Percentiles rank a stretch among this genome's conserved stretches.
Conservation (phyloP, 1,140 invertebrate species). For the Heliothis subflexa region DNA sequence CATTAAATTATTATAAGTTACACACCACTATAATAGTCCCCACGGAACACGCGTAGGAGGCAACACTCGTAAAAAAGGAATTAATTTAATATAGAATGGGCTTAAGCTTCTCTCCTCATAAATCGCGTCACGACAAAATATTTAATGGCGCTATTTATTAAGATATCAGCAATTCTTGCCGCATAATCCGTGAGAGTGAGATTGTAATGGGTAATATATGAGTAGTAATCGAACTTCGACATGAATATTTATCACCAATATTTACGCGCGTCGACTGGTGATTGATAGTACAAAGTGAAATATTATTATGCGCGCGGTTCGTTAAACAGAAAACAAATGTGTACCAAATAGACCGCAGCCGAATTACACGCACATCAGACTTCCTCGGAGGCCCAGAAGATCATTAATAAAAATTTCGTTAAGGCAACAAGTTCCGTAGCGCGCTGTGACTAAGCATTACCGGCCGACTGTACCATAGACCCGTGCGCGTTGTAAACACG, state of each 20-base stretch:
- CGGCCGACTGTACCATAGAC: constrained; percentile 47
- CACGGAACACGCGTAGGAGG: constrained; percentile 62
- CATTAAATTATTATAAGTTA: constrained; percentile 83
- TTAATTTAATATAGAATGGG: constrained; percentile 72
- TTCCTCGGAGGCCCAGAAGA: constrained; percentile 43
- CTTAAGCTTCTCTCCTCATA: constrained; percentile 63
- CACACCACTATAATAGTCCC: constrained; percentile 64
- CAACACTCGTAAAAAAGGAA: constrained; percentile 73
- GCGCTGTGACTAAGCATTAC: constrained; percentile 62
- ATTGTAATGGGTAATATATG: constrained; percentile 36
- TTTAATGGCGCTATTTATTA: constrained; percentile 60
- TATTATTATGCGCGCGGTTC: constrained; percentile 43
- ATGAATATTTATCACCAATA: constrained; percentile 46
- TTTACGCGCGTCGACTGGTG: constrained; percentile 33
- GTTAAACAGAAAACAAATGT: constrained; percentile 51
- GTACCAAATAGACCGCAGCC: constrained; percentile 50
- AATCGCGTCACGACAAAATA: constrained; percentile 63
- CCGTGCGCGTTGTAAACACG: constrained; percentile 52
- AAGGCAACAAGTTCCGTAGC: constrained; percentile 63
- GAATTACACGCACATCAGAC: constrained; percentile 52
- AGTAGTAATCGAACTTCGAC: constrained; percentile 32
- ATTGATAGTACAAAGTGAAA: constrained; percentile 46
- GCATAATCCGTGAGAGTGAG: constrained; percentile 38
- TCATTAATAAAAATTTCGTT: constrained; percentile 66
- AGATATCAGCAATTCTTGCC: constrained; percentile 52